These are phyloP conservation scores for Sebastiscus albofasciatus DNA, from an alignment of 2,797 vertebrate species.

Conservation along the genomic window DNA sequence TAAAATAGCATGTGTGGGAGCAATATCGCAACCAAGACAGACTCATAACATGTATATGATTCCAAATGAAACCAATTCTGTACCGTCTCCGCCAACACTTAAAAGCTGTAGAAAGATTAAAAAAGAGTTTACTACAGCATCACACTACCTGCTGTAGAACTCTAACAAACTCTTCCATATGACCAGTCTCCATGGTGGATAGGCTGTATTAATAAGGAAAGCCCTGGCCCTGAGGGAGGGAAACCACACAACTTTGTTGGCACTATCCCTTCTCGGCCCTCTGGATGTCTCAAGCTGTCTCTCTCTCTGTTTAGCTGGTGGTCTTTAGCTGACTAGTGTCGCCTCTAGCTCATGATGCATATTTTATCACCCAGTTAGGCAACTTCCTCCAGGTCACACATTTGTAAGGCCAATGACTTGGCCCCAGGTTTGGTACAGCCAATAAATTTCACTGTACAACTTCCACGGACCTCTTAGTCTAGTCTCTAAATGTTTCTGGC, in stretches of 20 bases:
- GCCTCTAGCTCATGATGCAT: not conserved
- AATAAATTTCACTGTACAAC: not conserved
- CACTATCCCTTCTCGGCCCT: not conserved
- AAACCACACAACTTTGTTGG: not conserved
- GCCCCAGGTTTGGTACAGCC: not conserved
- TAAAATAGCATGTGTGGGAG: not conserved
- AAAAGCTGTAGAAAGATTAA: not conserved
- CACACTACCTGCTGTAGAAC: not conserved
- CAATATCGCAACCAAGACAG: not conserved
- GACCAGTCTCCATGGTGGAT: not conserved
- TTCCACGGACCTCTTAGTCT: not conserved
- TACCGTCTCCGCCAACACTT: not conserved
- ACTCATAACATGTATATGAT: not conserved
- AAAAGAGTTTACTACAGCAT: not conserved
- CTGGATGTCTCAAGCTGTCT: not conserved
- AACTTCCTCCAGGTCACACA: not conserved
- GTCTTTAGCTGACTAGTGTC: not conserved
- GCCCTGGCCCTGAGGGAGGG: not conserved
- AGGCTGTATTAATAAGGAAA: not conserved
- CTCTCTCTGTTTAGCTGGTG: not conserved
- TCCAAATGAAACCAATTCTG: not conserved
- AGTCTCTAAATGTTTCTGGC: not conserved
- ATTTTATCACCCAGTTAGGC: not conserved
- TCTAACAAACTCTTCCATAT: not conserved
- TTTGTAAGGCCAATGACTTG: conserved; percentile 3